A percentile compares a stretch with the other conserved stretches of the same genome.
phyloP scores from a whole-genome alignment of 1,140 invertebrate genomes.

The Helicoverpa armigera region DNA sequence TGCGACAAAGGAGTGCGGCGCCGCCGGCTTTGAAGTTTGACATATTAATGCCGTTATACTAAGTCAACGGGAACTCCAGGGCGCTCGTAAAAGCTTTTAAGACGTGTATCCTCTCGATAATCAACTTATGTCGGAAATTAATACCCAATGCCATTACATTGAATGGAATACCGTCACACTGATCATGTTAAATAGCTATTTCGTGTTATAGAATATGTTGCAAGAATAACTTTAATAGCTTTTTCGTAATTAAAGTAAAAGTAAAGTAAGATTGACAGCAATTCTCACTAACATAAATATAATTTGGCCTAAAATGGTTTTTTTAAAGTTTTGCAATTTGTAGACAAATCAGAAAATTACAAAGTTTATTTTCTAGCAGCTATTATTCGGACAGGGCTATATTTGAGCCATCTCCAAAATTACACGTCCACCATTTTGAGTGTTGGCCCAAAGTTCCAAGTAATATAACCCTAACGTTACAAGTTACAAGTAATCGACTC shows the following conservation, averaged over 20 bases:
- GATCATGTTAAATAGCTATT: neutral
- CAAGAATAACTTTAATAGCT: neutral
- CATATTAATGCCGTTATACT: constrained; percentile 34
- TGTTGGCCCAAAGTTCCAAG: constrained; percentile 7
- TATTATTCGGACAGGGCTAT: neutral
- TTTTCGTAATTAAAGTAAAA: neutral
- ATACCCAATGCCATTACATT: too few relatives aligned
- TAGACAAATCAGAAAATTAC: constrained; percentile 13
- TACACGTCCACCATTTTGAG: constrained; percentile 2
- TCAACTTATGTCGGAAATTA: constrained; percentile 19
- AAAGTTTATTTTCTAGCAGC: neutral
- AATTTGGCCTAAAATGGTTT: neutral
- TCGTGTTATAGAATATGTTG: neutral
- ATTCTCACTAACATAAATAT: neutral
- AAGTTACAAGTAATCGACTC: constrained; percentile 8
- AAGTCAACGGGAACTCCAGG: constrained; percentile 13
- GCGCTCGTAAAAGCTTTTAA: constrained; percentile 28
- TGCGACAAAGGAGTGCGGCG: constrained; percentile 30
- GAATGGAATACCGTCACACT: too few relatives aligned
- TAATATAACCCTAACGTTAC: constrained; percentile 18
- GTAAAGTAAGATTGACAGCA: neutral
- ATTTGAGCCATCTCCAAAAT: constrained; percentile 13
- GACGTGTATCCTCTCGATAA: constrained; percentile 40
- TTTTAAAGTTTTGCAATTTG: constrained; percentile 20
- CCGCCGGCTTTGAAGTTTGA: constrained; percentile 31